phyloP scores from a whole-genome alignment of 2,797 vertebrate genomes.

The Eospalax fontanierii region DNA sequence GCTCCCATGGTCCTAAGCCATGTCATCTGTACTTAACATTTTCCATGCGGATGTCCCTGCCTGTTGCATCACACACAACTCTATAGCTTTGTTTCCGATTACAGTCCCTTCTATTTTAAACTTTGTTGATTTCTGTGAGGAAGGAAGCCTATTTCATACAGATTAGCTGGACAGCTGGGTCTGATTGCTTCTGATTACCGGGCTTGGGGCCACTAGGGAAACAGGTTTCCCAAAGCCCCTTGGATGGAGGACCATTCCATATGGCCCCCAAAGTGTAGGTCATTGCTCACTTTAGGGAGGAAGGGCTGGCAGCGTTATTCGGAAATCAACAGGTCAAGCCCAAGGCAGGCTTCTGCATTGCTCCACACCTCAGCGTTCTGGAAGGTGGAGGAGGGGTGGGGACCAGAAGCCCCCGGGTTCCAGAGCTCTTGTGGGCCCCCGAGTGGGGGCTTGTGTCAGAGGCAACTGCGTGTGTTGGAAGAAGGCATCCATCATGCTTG shows the following conservation, averaged over 20 bases:
- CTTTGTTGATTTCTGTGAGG: conserved; percentile 77
- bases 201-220: conserved; percentile 74
- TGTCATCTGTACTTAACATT: conserved; percentile 74
- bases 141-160: conserved; percentile 79
- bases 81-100: conserved; percentile 73
- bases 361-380: conserved; percentile 82
- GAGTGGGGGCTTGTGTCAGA: conserved; percentile 82
- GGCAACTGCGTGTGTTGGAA: conserved; percentile 81
- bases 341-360: conserved; percentile 82
- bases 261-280: conserved; percentile 67
- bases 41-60: conserved; percentile 74
- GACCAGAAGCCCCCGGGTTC: conserved; percentile 65
- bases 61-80: conserved; percentile 74
- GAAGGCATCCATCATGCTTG: conserved; percentile 81
- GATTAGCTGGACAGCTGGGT: conserved; percentile 81
- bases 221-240: conserved; percentile 77
- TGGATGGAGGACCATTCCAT: conserved; percentile 53
- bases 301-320: conserved; percentile 83
- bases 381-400: conserved; percentile 38
- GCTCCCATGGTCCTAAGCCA: conserved; percentile 57
- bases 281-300: conserved; percentile 76
- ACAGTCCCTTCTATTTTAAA: conserved; percentile 83
- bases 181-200: conserved; percentile 74
- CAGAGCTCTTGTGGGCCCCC: conserved; percentile 73
- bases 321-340: conserved; percentile 87